These are phyloP conservation scores for Rosalia funebris DNA, from an alignment of 2,888 invertebrate species.

Conservation along the genomic window DNA sequence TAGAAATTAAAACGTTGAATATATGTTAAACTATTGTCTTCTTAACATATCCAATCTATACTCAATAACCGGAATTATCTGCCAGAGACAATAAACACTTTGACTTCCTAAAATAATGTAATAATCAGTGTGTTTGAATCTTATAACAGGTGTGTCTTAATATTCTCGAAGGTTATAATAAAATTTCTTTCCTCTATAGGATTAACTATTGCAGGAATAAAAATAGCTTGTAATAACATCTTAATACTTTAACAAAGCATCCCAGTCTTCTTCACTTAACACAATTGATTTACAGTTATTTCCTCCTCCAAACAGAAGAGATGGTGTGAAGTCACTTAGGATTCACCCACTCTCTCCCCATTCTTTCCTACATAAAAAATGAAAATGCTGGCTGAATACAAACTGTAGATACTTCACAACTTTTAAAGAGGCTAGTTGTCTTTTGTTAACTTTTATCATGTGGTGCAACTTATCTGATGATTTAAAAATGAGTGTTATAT, in stretches of 20 bases:
- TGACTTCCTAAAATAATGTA: neutral
- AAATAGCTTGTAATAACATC: conserved; percentile 1
- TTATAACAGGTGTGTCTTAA: neutral
- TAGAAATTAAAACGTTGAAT: neutral
- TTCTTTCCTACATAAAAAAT: neutral
- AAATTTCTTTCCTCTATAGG: conserved; percentile 7
- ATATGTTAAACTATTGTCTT: conserved; percentile 2
- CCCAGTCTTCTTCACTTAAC: conserved; percentile 9
- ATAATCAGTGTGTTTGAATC: neutral
- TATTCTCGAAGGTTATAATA: conserved; percentile 1
- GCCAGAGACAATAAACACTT: conserved; percentile 2
- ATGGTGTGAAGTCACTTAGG: conserved; percentile 1
- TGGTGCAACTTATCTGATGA: neutral
- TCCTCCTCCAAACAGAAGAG: conserved; percentile 12
- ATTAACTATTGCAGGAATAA: neutral
- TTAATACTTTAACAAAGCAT: conserved; percentile 1
- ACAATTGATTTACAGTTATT: conserved; percentile 4
- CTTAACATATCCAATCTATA: conserved; percentile 6
- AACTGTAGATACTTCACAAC: neutral
- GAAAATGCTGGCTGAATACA: neutral
- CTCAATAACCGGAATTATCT: conserved; percentile 7
- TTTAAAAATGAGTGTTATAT: conserved; percentile 6
- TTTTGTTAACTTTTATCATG: conserved; percentile 4
- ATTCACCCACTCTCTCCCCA: conserved; percentile 5
- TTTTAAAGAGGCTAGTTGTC: neutral